A percentile compares a stretch with the other conserved stretches of the same genome.
These are phyloP conservation scores for Apamea epomidion DNA, from an alignment of 2,888 invertebrate genomes.

Conservation along the genomic window DNA sequence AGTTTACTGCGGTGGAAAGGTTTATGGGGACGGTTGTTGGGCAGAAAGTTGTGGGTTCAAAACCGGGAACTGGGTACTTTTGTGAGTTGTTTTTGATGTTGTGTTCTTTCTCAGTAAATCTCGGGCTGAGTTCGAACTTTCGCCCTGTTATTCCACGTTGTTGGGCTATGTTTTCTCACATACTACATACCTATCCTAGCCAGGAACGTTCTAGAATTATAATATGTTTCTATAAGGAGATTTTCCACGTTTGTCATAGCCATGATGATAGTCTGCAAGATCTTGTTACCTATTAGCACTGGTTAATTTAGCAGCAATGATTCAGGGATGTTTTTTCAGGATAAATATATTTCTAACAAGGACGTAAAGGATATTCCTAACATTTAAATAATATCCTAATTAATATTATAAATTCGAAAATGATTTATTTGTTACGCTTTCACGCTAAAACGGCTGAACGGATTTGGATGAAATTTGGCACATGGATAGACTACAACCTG, in stretches of 20 bases:
- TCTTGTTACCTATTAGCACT: background rate
- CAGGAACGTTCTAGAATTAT: background rate
- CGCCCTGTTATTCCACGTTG: background rate
- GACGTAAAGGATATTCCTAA: background rate
- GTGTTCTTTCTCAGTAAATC: background rate
- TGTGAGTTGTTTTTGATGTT: conserved; percentile 22
- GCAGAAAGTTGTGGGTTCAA: conserved; percentile 18
- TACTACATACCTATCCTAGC: too few relatives aligned
- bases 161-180: background rate
- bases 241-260: too few relatives aligned
- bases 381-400: background rate
- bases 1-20: conserved; percentile 32
- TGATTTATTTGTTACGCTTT: background rate
- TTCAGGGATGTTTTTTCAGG: background rate
- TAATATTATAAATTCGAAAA: too few relatives aligned
- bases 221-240: too few relatives aligned
- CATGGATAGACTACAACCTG: background rate
- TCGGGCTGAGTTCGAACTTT: background rate
- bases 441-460: background rate
- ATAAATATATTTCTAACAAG: background rate
- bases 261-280: background rate
- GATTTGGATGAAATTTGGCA: background rate
- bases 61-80: conserved; percentile 14
- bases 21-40: conserved; percentile 18
- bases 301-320: background rate